Base-by-base conservation (phyloP, 2,888 invertebrate genomes). In the Scaptomyza flava region DNA sequence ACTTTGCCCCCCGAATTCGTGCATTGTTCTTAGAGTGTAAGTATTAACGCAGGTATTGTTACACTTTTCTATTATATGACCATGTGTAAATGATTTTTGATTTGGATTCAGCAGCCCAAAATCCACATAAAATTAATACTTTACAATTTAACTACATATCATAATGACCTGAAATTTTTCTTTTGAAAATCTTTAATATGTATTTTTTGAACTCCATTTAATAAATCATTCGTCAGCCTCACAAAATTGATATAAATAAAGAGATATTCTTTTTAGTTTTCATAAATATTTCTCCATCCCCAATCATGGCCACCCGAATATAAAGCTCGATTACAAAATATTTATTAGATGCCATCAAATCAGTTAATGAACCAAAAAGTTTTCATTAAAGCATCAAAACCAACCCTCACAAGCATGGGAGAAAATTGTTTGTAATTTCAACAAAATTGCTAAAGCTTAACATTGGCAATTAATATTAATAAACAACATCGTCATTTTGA, bases 381-480 rank as follows among this genome's bases (percentile, higher is more conserved):
- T 83, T 51, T 76, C 71, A 69, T 67, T 72, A 62, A 52, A 54
- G 31, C 56, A 41, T 14, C 52, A 52, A 23, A 66, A 8, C 8
- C 33, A 36, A n/a, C 17, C 45, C 6, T n/a, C 27, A 38, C 12
- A 41, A 20, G n/a, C 46, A 7, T 34, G 8, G 11, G 33, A 23
- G 11, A 47, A 45, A 60, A 46, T 59, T 42, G 54, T 68, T 58
- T 71, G 65, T 61, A 77, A 71, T 74, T 67, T 59, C 45, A 43
- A 36, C 8, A 38, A 73, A 67, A 71, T 72, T 61, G 65, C 68
- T 64, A 47, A 57, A 51, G 71, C 77, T 65, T 50, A 66, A 62
- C 62, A 66, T 70, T 45, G 67, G 68, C 87, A 87, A 87, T 84
- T 87, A 87, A 85, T 87, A 82, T 82, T 82, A 78, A 77, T 83